Evolutionary conservation across 2,113 vertebrate genomes (phyloP).

Genomic region (Chionodraco myersi): DNA sequence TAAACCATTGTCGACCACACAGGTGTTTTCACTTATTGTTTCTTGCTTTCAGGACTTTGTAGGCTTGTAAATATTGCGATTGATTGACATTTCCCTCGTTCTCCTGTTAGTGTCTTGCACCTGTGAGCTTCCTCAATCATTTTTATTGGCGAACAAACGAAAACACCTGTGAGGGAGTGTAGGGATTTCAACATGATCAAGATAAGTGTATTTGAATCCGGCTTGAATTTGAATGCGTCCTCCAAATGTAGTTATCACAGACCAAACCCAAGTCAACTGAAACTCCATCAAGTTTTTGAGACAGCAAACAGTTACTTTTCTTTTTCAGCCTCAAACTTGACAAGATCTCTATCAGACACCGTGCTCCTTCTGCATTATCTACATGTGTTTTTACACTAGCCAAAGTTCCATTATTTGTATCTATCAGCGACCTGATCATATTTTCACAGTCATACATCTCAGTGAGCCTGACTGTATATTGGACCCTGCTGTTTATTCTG

Average conservation of each 20-base stretch:
- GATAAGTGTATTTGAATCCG: not conserved
- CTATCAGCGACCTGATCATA: not conserved
- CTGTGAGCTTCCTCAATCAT: not conserved
- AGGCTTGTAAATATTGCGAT: not conserved
- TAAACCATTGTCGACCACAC: not conserved
- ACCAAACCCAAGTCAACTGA: not conserved
- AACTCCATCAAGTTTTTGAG: not conserved
- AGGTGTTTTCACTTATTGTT: conserved; percentile 13
- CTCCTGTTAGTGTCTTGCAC: not conserved
- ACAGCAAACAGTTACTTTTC: not conserved
- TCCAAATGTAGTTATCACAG: not conserved
- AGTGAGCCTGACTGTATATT: too few species aligned
- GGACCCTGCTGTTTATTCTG: too few species aligned
- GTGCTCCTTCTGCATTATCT: not conserved
- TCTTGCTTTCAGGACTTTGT: not conserved
- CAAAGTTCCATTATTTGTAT: not conserved
- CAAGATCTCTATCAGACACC: too few species aligned
- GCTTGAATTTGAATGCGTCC: not conserved
- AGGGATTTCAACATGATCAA: not conserved
- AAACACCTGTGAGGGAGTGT: not conserved
- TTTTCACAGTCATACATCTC: not conserved
- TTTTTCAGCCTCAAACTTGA: not conserved
- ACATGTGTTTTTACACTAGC: not conserved
- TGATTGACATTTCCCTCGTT: not conserved
- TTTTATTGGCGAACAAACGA: not conserved